Evolutionary conservation across 2,797 vertebrate species (phyloP), one percentile per base, ranked within the genome.

Genomic region (Catostomus latipinnis): DNA sequence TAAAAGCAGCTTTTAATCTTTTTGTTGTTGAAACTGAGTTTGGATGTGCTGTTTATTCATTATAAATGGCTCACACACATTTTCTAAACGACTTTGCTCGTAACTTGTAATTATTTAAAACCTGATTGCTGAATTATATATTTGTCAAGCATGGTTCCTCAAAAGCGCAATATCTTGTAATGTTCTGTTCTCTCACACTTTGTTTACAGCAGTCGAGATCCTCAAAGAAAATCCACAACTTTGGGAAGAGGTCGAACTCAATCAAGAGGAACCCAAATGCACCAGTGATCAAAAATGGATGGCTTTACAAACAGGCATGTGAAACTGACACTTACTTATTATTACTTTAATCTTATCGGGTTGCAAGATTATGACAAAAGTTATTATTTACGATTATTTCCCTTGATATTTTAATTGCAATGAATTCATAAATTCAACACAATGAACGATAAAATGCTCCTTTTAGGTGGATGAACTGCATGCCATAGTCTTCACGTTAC

Each of bases 271-370:
- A 99, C 86, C 96, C 96, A 10, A 95, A 95, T 60, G 98, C 97
- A 4, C 96, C 96, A 0, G 96, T 98, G 57, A 91, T 96, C 63
- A 97, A 95, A 85, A 95, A 94, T 74, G 96, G 94, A 88, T 99
- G 98, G 98, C 96, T 99, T 88, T 98, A 98, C 90, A 99, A 99
- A 89, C 97, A 99, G 96, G 98, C 98, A 92, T 86, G 86, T 45
- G 66, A 14, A 45, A 67, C 49, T 0, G 11, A n/a, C 1, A 14
- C 34, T 6, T 45, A 34, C 34, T 45, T 0, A 5, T 16, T 14
- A 71, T 13, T 60, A 56, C 70, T 0, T 6, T 13, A 34, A 34
- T 34, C 34, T 34, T 3, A 34, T 34, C 34, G 34, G 34, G 34
- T 4, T 34, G 34, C 34, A 34, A 3, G 34, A 34, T 4, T 34